A percentile compares a stretch with the other conserved stretches of the same genome.
Conservation (phyloP, 1,140 invertebrate species). For the Danaus melanippus region DNA sequence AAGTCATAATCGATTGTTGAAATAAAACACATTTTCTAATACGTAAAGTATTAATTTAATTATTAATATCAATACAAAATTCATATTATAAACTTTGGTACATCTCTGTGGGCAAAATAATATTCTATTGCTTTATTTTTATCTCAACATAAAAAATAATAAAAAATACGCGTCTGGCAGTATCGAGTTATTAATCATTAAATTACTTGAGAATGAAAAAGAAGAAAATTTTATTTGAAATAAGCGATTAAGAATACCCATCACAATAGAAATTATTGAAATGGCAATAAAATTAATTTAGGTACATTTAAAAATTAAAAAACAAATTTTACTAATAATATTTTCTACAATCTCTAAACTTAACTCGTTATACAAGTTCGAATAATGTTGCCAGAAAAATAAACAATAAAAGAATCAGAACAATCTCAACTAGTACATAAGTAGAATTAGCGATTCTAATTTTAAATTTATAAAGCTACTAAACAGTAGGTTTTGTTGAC, state of each 20-base stretch:
- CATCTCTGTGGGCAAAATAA: constrained; percentile 17
- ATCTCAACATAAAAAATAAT: neutral
- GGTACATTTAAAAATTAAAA: constrained; percentile 5
- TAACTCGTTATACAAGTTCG: constrained; percentile 13
- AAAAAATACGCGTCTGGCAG: constrained; percentile 2
- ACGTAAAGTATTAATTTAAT: constrained; percentile 61
- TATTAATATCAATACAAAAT: constrained; percentile 50
- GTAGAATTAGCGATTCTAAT: too few species aligned
- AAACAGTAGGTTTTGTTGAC: too few species aligned
- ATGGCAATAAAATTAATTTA: constrained; percentile 4
- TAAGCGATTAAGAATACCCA: neutral
- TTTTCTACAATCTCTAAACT: constrained; percentile 4
- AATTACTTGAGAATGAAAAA: neutral
- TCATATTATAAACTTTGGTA: constrained; percentile 47
- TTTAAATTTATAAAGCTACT: too few species aligned
- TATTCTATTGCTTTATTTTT: constrained; percentile 5
- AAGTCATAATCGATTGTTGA: neutral
- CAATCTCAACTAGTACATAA: too few species aligned
- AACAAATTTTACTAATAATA: neutral
- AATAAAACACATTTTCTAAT: constrained; percentile 7
- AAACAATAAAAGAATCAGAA: too few species aligned
- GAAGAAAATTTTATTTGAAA: too few species aligned
- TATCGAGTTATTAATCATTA: constrained; percentile 2
- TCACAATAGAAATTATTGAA: constrained; percentile 11
- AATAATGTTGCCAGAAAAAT: neutral